Evolutionary conservation across 2,797 vertebrate species (phyloP).

Genomic region (Acanthiza pusilla): DNA sequence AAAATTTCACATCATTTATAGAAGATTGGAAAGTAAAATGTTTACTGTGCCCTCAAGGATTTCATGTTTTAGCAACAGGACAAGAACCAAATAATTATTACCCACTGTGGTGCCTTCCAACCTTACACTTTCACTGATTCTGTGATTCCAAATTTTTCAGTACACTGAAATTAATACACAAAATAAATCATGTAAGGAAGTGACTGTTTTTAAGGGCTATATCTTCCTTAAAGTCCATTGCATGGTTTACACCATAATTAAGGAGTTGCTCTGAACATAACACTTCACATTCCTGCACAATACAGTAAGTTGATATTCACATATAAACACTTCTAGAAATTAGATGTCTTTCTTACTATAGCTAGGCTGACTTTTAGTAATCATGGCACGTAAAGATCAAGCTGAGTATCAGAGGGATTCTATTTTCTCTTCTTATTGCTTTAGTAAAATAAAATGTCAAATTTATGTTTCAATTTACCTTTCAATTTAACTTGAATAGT

Average conservation of each 20-base stretch:
- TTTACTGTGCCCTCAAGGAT: not conserved
- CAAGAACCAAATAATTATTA: not conserved
- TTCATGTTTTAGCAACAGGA: not conserved
- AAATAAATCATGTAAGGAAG: not conserved
- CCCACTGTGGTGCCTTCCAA: not conserved
- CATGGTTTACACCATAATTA: not conserved
- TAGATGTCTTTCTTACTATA: not conserved
- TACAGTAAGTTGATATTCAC: not conserved
- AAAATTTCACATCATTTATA: not conserved
- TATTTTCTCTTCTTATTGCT: not conserved
- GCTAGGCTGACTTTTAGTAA: not conserved
- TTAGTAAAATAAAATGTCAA: not conserved
- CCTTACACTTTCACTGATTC: not conserved
- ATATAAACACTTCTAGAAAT: not conserved
- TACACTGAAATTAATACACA: not conserved
- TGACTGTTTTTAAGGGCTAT: not conserved
- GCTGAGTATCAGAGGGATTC: not conserved
- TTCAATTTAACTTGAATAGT: not conserved
- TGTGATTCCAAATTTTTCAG: not conserved
- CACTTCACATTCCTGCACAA: not conserved
- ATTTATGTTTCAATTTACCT: not conserved
- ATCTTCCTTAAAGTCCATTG: not conserved
- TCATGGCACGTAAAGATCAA: not conserved
- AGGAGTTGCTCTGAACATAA: not conserved
- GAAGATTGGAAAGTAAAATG: not conserved